Percentiles rank a stretch among this genome's conserved stretches.
Evolutionary conservation across 2,797 vertebrate species (phyloP).

Genomic region (Acridotheres tristis): DNA sequence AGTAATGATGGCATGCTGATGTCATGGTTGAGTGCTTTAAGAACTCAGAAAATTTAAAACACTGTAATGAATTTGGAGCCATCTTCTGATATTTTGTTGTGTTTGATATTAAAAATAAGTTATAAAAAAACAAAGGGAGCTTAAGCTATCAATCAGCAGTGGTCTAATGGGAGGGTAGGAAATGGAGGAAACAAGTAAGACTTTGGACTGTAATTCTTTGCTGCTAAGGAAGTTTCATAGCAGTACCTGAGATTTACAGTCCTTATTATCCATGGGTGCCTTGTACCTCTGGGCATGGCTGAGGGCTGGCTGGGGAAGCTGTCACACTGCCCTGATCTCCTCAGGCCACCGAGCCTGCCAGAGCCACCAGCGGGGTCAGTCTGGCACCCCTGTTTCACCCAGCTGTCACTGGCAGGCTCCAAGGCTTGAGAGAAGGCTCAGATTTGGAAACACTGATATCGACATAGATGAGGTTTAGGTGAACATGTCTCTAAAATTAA

Average conservation of each 20-base stretch:
- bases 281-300: neutral
- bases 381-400: neutral
- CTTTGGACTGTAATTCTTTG: neutral
- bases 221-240: neutral
- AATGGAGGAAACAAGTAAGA: neutral
- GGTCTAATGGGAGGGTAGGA: neutral
- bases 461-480: neutral
- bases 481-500: neutral
- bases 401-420: neutral
- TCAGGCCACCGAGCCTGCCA: rapidly evolving
- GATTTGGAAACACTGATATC: neutral
- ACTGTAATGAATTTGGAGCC: neutral
- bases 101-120: neutral
- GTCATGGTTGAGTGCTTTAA: neutral
- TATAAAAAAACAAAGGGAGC: neutral
- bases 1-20: neutral
- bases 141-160: neutral
- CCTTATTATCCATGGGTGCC: neutral
- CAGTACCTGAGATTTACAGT: neutral
- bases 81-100: neutral
- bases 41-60: neutral
- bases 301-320: neutral
- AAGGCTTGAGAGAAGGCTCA: neutral
- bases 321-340: neutral
- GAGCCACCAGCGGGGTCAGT: neutral